Percentiles rank a stretch among this genome's conserved stretches.
phyloP scores from a whole-genome alignment of 2,888 invertebrate species.

The Mechanitis messenoides region DNA sequence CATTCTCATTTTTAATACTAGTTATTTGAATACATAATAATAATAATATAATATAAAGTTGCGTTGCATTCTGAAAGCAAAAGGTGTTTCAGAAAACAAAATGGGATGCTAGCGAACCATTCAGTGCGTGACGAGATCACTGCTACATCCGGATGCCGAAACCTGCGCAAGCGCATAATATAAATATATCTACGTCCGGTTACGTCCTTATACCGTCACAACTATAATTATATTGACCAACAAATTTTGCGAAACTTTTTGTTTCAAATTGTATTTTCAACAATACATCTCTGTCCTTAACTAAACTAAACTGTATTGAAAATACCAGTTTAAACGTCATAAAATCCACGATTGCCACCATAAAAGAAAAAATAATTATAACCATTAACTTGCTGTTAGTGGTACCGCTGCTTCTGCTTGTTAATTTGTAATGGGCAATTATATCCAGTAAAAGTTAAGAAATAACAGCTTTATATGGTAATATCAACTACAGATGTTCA shows the following conservation, averaged over 20 bases:
- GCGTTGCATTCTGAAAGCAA: background rate
- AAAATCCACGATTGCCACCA: slow-evolving; percentile 3
- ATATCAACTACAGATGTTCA: background rate
- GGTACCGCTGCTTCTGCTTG: slow-evolving; percentile 15
- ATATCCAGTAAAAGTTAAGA: slow-evolving; percentile 18
- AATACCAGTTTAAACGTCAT: background rate
- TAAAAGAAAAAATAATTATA: slow-evolving; percentile 1
- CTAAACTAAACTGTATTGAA: background rate
- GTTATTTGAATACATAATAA: no score
- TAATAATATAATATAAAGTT: no score
- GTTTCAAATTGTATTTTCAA: background rate
- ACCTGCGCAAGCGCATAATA: slow-evolving; percentile 38
- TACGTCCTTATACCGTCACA: slow-evolving; percentile 10
- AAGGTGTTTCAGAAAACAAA: slow-evolving; percentile 46
- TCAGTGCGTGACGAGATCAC: slow-evolving; percentile 63
- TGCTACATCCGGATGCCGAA: slow-evolving; percentile 34
- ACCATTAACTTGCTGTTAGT: slow-evolving; percentile 12
- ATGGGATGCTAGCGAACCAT: slow-evolving; percentile 47
- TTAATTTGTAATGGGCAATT: slow-evolving; percentile 28
- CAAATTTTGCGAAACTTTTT: background rate
- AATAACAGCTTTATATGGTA: slow-evolving; percentile 7
- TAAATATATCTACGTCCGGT: slow-evolving; percentile 19
- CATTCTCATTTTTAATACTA: no score
- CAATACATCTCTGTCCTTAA: background rate
- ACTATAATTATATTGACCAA: background rate